Conservation (phyloP, 2,888 invertebrate genomes). For the Ochropleura leucogaster region DNA sequence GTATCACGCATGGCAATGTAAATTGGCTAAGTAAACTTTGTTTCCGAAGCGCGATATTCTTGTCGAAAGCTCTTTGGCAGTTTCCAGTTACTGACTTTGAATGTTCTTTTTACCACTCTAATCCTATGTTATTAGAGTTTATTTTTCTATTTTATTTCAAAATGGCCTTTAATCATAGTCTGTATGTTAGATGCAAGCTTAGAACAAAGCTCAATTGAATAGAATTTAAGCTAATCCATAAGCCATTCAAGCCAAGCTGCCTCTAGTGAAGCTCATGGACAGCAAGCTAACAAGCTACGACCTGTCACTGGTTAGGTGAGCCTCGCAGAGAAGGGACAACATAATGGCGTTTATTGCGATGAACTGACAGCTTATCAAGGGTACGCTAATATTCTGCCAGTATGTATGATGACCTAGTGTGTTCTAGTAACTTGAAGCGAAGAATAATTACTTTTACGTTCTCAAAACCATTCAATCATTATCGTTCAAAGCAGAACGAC, state of each 20-base stretch:
- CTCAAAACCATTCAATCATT: too few relatives aligned
- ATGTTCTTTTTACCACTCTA: neutral
- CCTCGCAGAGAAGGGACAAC: slow-evolving; percentile 25
- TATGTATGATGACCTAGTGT: neutral
- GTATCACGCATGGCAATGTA: slow-evolving; percentile 13
- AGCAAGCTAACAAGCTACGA: slow-evolving; percentile 30
- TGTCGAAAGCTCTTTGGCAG: neutral
- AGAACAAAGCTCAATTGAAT: neutral
- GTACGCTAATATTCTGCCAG: neutral
- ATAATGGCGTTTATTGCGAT: slow-evolving; percentile 39
- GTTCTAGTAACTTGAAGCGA: neutral
- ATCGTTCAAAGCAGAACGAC: too few relatives aligned
- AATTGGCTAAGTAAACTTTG: slow-evolving; percentile 19
- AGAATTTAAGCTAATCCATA: slow-evolving; percentile 15
- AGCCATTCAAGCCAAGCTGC: neutral
- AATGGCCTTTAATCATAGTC: neutral
- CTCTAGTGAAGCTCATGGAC: slow-evolving; percentile 18
- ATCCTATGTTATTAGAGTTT: neutral
- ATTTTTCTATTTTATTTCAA: neutral
- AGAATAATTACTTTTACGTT: neutral
- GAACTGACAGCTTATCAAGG: slow-evolving; percentile 32
- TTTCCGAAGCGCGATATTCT: neutral
- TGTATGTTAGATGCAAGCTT: neutral
- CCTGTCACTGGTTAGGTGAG: slow-evolving; percentile 29
- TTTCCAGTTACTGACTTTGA: neutral